Percentiles rank a stretch among this genome's conserved stretches.
Conservation (phyloP, 2,888 invertebrate genomes). For the Brachypalpus laphriformis region DNA sequence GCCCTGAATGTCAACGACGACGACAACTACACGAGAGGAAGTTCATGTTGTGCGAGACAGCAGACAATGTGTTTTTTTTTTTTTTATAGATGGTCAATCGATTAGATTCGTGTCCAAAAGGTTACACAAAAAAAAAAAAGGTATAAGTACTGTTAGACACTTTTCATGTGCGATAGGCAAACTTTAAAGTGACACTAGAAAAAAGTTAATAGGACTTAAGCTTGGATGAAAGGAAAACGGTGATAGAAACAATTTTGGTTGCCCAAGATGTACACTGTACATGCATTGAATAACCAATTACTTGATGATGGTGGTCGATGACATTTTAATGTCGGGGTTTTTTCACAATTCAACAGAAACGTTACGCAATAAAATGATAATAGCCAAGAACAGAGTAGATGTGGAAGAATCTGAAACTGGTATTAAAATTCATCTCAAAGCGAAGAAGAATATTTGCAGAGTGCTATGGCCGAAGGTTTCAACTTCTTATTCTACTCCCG, state of each 20-base stretch:
- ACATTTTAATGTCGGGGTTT: conserved; percentile 45
- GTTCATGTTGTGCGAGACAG: conserved; percentile 54
- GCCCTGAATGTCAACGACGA: conserved; percentile 64
- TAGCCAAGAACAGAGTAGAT: neutral
- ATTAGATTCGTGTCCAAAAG: conserved; percentile 52
- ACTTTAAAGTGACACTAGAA: conserved; percentile 23
- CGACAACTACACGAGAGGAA: conserved; percentile 52
- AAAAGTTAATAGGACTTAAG: neutral
- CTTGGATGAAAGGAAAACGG: neutral
- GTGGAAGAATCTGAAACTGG: neutral
- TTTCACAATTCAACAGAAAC: conserved; percentile 16
- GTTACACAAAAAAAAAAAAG: neutral
- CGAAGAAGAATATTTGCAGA: neutral
- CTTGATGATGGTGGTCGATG: conserved; percentile 43
- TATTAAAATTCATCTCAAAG: neutral
- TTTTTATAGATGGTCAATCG: conserved; percentile 44
- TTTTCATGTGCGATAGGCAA: conserved; percentile 10
- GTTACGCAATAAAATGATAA: conserved; percentile 53
- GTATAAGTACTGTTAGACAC: conserved; percentile 32
- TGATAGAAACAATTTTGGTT: conserved; percentile 25
- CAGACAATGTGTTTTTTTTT: conserved; percentile 40
- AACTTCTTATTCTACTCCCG: neutral
- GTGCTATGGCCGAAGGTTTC: neutral
- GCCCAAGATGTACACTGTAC: conserved; percentile 44
- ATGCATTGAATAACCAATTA: conserved; percentile 55